Conservation (phyloP, 1,140 invertebrate species). For the Kradibia gibbosae region DNA sequence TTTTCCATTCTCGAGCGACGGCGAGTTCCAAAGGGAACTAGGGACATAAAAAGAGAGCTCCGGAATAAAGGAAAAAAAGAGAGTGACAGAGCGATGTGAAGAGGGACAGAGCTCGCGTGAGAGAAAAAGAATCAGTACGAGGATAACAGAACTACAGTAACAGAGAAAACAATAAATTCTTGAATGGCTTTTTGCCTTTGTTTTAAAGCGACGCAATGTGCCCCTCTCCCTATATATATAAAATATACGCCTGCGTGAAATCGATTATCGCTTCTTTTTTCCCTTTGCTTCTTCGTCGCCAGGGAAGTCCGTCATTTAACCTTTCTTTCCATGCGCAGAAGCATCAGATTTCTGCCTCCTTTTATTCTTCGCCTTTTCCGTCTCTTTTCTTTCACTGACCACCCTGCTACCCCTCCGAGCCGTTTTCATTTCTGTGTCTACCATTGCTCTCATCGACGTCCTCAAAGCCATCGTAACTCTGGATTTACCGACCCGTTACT, state of each 20-base stretch:
- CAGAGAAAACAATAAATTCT: constrained; percentile 50
- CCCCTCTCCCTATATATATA: background rate
- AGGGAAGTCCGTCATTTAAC: constrained; percentile 45
- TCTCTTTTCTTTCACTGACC: too few species aligned
- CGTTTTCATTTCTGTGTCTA: too few species aligned
- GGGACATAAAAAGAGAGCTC: constrained; percentile 40
- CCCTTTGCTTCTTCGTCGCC: constrained; percentile 21
- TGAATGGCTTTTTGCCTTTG: constrained; percentile 27
- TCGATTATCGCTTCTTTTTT: constrained; percentile 49
- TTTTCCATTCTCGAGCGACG: constrained; percentile 10
- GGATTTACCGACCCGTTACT: too few species aligned
- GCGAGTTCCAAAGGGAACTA: constrained; percentile 37
- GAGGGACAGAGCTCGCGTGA: background rate
- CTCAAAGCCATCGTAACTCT: too few species aligned
- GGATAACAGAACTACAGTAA: background rate
- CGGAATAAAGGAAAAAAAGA: background rate
- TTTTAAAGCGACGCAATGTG: constrained; percentile 12
- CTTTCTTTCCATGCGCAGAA: background rate
- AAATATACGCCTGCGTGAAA: constrained; percentile 41
- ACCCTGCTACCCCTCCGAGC: too few species aligned
- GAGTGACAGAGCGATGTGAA: background rate
- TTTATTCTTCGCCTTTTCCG: too few species aligned
- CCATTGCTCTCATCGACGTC: too few species aligned
- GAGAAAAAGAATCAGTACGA: too few species aligned
- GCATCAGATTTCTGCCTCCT: background rate